These are phyloP conservation scores for Parazoanthus atlanticus DNA, from an alignment of 92 coral and sea anemone genomes.

Conservation along the genomic window DNA sequence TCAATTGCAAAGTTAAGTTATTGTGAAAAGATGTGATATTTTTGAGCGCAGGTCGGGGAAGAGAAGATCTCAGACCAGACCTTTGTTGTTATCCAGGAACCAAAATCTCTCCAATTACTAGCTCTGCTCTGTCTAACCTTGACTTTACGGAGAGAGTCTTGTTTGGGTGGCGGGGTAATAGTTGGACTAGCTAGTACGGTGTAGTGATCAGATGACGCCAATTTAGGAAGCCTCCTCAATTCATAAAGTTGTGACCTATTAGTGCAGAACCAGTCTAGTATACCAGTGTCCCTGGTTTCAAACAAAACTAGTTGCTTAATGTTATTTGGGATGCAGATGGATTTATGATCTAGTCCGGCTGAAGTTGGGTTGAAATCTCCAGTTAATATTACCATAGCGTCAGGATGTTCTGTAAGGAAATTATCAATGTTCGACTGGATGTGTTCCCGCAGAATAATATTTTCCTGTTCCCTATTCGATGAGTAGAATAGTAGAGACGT, in stretches of 20 bases:
- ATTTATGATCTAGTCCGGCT: conserved; percentile 1
- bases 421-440: neutral
- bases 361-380: conserved; percentile 6
- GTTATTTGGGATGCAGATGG: neutral
- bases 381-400: neutral
- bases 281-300: conserved; percentile 43
- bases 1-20: conserved; percentile 1
- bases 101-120: conserved; percentile 46
- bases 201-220: conserved; percentile 50
- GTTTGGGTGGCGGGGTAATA: conserved; percentile 26
- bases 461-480: no score
- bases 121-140: conserved; percentile 34
- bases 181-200: conserved; percentile 37
- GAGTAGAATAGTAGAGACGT: conserved; percentile 17
- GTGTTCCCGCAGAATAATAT: no score
- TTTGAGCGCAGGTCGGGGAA: neutral
- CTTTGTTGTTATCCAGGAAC: conserved; percentile 30
- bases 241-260: conserved; percentile 31
- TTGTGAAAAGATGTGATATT: conserved; percentile 1
- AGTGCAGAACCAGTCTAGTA: conserved; percentile 49
- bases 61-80: conserved; percentile 20
- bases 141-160: conserved; percentile 33
- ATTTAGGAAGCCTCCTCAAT: conserved; percentile 12
- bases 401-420: conserved; percentile 26
- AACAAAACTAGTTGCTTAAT: neutral